These are phyloP conservation scores for Baryphthengus martii DNA, from an alignment of 2,113 vertebrate species.

Conservation along the genomic window DNA sequence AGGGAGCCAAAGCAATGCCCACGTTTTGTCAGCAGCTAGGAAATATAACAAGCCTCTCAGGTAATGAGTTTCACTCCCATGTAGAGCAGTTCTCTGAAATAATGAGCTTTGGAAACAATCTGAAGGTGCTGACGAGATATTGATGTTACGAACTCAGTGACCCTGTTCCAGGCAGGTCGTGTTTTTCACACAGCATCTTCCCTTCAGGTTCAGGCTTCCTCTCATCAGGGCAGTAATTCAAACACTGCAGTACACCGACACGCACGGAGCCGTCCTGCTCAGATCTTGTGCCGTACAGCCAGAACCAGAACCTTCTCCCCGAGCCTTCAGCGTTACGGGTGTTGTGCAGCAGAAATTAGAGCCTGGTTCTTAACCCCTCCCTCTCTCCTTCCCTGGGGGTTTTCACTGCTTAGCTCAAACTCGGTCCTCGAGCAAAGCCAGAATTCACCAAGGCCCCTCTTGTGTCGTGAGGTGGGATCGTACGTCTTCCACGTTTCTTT, in stretches of 20 bases:
- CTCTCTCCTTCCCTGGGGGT: not conserved
- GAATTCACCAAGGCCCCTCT: not conserved
- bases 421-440: not conserved
- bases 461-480: not conserved
- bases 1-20: not conserved
- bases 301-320: not conserved
- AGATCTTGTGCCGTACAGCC: not conserved
- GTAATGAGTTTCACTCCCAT: constrained; percentile 32
- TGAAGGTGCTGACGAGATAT: not conserved
- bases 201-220: not conserved
- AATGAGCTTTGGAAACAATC: constrained; percentile 39
- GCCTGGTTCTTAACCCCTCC: not conserved
- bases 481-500: not conserved
- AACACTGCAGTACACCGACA: not conserved
- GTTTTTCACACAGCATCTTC: not conserved
- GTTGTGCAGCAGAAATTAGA: not conserved
- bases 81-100: constrained; percentile 8
- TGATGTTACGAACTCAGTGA: not conserved
- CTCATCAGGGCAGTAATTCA: not conserved
- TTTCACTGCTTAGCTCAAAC: not conserved
- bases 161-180: not conserved
- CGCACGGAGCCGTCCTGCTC: not conserved
- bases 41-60: not conserved
- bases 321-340: not conserved
- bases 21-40: not conserved